Base-by-base conservation (phyloP, 2,113 vertebrate genomes). In the Sphyrna mokarran region DNA sequence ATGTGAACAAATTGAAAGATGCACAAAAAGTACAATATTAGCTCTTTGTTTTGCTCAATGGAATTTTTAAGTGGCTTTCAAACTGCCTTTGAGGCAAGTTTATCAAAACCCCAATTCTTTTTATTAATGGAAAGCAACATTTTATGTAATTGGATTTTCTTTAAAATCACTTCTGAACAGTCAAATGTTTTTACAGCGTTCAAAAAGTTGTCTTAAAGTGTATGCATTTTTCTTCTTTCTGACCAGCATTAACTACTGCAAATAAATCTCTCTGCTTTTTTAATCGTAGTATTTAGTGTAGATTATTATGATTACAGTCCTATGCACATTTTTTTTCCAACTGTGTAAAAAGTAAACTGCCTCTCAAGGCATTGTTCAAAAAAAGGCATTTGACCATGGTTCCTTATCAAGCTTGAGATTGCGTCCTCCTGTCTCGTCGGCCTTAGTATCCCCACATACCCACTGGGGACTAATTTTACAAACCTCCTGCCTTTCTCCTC, bases 211-310 rank as follows among this genome's bases (percentile, higher is more conserved):
- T 23, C 29, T n/a, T 43, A 63, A 93, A 70, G 63, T 68, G n/a
- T 69, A 48, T 37, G 26, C 48, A 70, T 94, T 72, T 43, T 63
- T 63, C 58, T 63, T 61, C 33, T 7, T 93, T 66, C 58, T 2
- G 22, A 43, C 18, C 29, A 37, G 61, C n/a, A 66, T 37, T 37
- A 20, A 37, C 61, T 37, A 93, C 58, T 93, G 61, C 89, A 72
- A 76, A 95, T 72, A 95, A 33, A 95, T 95, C 89, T 89, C 66
- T 66, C 33, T 93, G 61, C 87, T 93, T 93, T 93, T 66, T 66
- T n/a, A 63, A 63, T n/a, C 29, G 7, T 54, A 29, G 26, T 69
- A 48, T 94, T 94, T 94, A 40, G 11, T 58, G 48, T 43, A 72
- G 66, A 48, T 54, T 72, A 61, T 2, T 90, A 90, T 90, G 48